Conservation (phyloP, 2,113 vertebrate genomes). For the Podarcis muralis region DNA sequence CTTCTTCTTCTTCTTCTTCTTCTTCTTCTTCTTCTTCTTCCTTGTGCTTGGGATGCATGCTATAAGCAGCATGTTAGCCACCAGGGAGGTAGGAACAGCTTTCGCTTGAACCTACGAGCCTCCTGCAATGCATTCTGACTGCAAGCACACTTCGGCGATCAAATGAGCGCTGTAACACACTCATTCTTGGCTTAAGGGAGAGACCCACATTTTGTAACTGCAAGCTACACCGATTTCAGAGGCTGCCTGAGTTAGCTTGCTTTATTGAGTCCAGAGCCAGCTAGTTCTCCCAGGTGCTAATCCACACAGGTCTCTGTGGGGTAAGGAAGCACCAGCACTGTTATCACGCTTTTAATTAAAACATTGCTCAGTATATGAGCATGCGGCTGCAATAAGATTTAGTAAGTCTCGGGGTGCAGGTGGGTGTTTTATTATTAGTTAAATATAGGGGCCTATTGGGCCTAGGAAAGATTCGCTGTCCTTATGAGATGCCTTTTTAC, state of each 20-base stretch:
- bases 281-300: slow-evolving; percentile 4
- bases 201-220: background rate
- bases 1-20: too few relatives aligned
- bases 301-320: background rate
- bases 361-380: background rate
- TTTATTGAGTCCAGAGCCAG: background rate
- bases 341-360: slow-evolving; percentile 32
- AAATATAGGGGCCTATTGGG: background rate
- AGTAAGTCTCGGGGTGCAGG: background rate
- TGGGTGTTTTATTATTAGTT: slow-evolving; percentile 19
- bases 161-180: background rate
- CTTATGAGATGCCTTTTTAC: background rate
- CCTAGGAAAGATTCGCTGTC: background rate
- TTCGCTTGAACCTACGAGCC: too few relatives aligned
- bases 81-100: too few relatives aligned
- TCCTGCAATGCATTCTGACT: background rate
- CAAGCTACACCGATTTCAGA: background rate
- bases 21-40: too few relatives aligned
- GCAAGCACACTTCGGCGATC: background rate
- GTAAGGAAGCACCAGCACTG: background rate
- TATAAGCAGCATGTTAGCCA: too few relatives aligned
- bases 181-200: background rate
- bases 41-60: too few relatives aligned
- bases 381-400: slow-evolving; percentile 6
- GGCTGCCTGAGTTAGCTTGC: background rate